Evolutionary conservation across 2,113 vertebrate species (phyloP), one percentile per base, ranked within the genome.

Genomic region (Apodemus speciosus): DNA sequence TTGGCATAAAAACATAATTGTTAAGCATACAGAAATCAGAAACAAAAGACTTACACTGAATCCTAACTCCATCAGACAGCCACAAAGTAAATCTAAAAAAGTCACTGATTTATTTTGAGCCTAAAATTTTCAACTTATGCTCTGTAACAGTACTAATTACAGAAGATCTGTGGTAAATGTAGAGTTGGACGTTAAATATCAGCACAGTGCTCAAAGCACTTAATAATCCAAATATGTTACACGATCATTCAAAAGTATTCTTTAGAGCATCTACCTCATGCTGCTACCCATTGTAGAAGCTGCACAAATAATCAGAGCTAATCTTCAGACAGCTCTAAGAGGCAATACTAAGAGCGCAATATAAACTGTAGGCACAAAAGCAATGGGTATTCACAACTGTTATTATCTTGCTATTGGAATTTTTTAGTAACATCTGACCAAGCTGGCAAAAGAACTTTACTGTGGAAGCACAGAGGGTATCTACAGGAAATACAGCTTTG

Each of bases 1-100:
- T 38, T 85, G 60, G 64, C 76, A 76, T 30, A 92, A 91, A 64
- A 89, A 43, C 88, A 90, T 13, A 20, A 46, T 71, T 60, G 11
- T 75, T 88, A 60, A 79, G 11, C 38, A 76, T 38, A 60, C n/a
- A 51, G 43, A 90, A 94, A 71, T 94, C 84, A 94, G 27, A 85
- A 16, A 88, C 32, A 71, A 68, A 71, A 77, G 38, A 58, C 23
- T 85, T 81, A 90, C 2, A 81, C 85, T 0, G 0, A 95, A 66
- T 93, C 20, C 32, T 85, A 58, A 62, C 60, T 92, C 35, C 88
- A 53, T 27, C 11, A 92, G 88, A 38, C 2, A 69, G 64, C 6
- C 11, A 64, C 35, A 88, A 88, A 46, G 25, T 62, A 60, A 30
- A 66, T 84, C 51, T 58, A 21, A 94, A 83, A 79, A 40, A 68